Evolutionary conservation across 2,888 invertebrate genomes (phyloP).

Genomic region (Drosophila planitibia): DNA sequence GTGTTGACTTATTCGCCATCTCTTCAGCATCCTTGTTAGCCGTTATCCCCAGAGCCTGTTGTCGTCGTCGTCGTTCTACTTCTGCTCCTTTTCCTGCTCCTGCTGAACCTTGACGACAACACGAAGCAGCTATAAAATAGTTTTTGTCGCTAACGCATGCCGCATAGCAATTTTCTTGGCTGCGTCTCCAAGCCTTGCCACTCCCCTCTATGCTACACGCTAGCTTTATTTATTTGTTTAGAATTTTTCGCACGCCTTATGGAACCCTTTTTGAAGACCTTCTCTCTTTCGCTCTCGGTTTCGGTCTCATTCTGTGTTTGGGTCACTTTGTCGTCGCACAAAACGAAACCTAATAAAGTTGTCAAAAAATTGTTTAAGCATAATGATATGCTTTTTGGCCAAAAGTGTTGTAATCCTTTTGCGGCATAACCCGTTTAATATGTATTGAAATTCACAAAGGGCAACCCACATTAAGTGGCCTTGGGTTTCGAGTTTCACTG

Average conservation of each 20-base stretch:
- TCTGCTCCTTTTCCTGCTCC: not conserved
- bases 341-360: constrained; percentile 77
- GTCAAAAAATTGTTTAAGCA: constrained; percentile 81
- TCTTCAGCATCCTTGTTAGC: constrained; percentile 65
- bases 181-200: constrained; percentile 13
- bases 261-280: constrained; percentile 58
- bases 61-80: constrained; percentile 17
- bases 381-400: constrained; percentile 76
- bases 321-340: constrained; percentile 56
- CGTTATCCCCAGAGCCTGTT: constrained; percentile 45
- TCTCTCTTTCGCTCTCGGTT: not conserved
- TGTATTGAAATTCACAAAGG: constrained; percentile 77
- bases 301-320: constrained; percentile 8
- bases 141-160: constrained; percentile 75
- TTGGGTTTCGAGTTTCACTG: constrained; percentile 49
- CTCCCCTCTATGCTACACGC: constrained; percentile 33
- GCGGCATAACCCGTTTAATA: constrained; percentile 80
- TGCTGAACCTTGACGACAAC: constrained; percentile 74
- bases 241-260: constrained; percentile 77
- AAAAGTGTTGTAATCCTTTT: constrained; percentile 80
- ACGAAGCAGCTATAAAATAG: constrained; percentile 80
- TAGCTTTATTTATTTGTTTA: constrained; percentile 79
- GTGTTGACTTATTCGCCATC: constrained; percentile 79
- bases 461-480: constrained; percentile 75
- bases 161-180: constrained; percentile 74